Conservation (phyloP, 2,797 vertebrate genomes). For the Haliaeetus vocifer region DNA sequence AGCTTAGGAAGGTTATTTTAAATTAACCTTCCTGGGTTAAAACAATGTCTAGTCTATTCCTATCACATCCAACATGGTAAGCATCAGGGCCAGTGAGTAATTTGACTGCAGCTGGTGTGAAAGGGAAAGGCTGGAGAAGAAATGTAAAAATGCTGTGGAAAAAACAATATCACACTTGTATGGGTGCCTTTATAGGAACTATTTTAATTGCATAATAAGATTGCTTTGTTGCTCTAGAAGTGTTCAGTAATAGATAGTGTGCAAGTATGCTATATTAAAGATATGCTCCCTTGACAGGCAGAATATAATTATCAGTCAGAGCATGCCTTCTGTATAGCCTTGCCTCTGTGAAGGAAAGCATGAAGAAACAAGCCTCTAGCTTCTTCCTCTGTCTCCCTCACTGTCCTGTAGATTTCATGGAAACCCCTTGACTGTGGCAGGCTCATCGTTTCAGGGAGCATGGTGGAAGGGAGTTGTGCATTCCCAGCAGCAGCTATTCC, state of each 20-base stretch:
- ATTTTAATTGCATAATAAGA: neutral
- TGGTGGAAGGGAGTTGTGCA: neutral
- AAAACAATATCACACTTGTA: neutral
- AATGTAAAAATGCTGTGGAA: neutral
- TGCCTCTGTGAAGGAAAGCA: neutral
- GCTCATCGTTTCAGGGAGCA: neutral
- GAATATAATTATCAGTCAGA: neutral
- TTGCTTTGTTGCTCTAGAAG: neutral
- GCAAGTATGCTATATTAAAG: neutral
- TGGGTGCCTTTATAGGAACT: neutral
- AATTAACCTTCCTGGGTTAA: slow-evolving; percentile 61
- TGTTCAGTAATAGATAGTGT: neutral
- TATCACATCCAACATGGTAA: slow-evolving; percentile 25
- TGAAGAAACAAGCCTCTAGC: neutral
- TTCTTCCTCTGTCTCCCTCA: neutral
- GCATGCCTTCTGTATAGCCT: neutral
- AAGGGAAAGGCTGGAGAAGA: neutral
- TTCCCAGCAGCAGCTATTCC: neutral
- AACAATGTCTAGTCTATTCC: slow-evolving; percentile 55
- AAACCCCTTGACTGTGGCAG: neutral
- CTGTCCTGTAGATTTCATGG: neutral
- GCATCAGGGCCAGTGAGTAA: neutral
- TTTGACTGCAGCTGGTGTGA: neutral
- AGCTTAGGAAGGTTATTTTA: slow-evolving; percentile 58
- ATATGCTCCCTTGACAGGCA: neutral